Conservation (phyloP, 1,140 invertebrate genomes). For the Solenopsis invicta region DNA sequence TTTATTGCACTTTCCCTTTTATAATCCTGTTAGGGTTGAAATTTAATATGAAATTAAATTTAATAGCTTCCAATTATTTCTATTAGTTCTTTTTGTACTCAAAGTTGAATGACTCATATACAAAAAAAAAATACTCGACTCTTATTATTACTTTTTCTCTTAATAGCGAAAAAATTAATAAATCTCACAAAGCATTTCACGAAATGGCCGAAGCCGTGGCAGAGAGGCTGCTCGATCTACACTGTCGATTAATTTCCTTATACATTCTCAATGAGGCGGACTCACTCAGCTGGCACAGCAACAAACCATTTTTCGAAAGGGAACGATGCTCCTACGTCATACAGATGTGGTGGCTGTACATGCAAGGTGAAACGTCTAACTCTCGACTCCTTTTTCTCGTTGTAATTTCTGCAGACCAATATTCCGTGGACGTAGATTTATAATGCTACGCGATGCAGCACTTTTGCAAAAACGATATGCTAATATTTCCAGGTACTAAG, state of each 20-base stretch:
- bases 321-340: slow-evolving; percentile 92
- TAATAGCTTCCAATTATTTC: not conserved
- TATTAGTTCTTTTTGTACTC: not conserved
- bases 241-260: slow-evolving; percentile 91
- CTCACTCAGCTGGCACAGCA: slow-evolving; percentile 90
- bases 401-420: not conserved
- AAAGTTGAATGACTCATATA: not conserved
- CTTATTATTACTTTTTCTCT: not conserved
- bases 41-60: not conserved
- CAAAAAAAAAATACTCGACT: not conserved
- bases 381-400: not conserved
- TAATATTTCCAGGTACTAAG: slow-evolving; percentile 88
- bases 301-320: slow-evolving; percentile 89
- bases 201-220: slow-evolving; percentile 94
- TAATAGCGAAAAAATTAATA: slow-evolving; percentile 76
- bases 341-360: slow-evolving; percentile 95
- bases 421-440: not conserved
- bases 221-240: slow-evolving; percentile 92
- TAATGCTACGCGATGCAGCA: not conserved
- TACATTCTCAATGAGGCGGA: slow-evolving; percentile 93
- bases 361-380: slow-evolving; percentile 89
- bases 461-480: slow-evolving; percentile 26
- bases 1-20: not conserved
- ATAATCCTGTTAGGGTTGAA: not conserved
- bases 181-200: slow-evolving; percentile 91